These are phyloP conservation scores for Thamnophis elegans DNA, from an alignment of 2,797 vertebrate species.

Conservation along the genomic window DNA sequence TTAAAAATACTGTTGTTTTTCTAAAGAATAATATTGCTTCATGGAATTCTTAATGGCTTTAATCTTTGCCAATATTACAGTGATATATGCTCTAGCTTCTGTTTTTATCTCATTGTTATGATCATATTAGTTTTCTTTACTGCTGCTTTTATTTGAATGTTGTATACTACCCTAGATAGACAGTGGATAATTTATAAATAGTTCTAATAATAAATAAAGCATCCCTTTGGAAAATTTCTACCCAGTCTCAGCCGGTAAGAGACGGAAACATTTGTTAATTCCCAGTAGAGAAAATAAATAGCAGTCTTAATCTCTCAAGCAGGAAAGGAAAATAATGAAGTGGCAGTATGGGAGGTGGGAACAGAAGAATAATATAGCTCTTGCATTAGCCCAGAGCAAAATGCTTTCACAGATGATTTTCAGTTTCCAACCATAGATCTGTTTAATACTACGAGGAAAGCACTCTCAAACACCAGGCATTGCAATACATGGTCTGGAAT, in stretches of 20 bases:
- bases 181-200: not conserved
- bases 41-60: not conserved
- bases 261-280: not conserved
- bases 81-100: not conserved
- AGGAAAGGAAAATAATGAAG: conserved; percentile 1
- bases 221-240: not conserved
- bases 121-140: not conserved
- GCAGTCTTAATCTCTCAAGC: not conserved
- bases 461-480: not conserved
- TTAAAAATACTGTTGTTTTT: not conserved
- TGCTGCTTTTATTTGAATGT: not conserved
- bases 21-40: not conserved
- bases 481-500: not conserved
- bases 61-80: not conserved
- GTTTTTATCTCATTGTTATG: not conserved
- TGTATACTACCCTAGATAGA: not conserved
- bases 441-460: not conserved
- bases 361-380: not conserved
- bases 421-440: not conserved
- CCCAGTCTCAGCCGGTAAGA: not conserved
- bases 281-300: not conserved
- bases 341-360: not conserved
- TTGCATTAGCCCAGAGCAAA: not conserved
- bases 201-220: not conserved
- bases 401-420: not conserved